These are phyloP conservation scores for Chrysolina oricalcia DNA, from an alignment of 2,888 invertebrate genomes.

Conservation along the genomic window DNA sequence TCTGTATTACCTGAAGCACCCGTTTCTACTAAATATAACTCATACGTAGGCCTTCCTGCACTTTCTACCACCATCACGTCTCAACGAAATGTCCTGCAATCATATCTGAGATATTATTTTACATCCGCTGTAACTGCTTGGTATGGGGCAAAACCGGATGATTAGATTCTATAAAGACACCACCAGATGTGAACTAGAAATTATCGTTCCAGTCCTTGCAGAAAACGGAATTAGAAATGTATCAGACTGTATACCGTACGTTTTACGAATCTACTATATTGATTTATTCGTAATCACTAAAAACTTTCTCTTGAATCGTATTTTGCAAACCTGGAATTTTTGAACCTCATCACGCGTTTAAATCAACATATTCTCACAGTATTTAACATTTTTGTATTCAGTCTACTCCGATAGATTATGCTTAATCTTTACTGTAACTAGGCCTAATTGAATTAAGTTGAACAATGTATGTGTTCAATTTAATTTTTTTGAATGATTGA, in stretches of 20 bases:
- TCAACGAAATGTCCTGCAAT: slow-evolving; percentile 58
- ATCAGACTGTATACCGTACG: not conserved
- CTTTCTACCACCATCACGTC: slow-evolving; percentile 58
- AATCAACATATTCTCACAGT: too few species aligned
- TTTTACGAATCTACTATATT: not conserved
- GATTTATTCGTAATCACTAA: not conserved
- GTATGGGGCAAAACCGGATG: slow-evolving; percentile 23
- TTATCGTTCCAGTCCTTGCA: not conserved
- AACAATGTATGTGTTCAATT: too few species aligned
- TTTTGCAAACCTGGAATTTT: too few species aligned
- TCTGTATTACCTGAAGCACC: not conserved
- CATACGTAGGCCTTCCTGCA: slow-evolving; percentile 28
- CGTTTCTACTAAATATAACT: slow-evolving; percentile 6
- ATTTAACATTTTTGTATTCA: too few species aligned
- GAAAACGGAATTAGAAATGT: not conserved
- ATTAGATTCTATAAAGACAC: slow-evolving; percentile 26
- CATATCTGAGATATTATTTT: slow-evolving; percentile 59
- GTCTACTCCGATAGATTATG: too few species aligned
- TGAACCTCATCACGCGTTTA: too few species aligned
- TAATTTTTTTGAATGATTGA: too few species aligned
- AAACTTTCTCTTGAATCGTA: too few species aligned
- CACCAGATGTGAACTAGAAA: slow-evolving; percentile 17
- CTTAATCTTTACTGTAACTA: too few species aligned
- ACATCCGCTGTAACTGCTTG: slow-evolving; percentile 59
- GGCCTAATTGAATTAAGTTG: too few species aligned